A percentile compares a stretch with the other conserved stretches of the same genome.
Conservation (phyloP, 2,797 vertebrate genomes). For the Ctenopoma multispine region DNA sequence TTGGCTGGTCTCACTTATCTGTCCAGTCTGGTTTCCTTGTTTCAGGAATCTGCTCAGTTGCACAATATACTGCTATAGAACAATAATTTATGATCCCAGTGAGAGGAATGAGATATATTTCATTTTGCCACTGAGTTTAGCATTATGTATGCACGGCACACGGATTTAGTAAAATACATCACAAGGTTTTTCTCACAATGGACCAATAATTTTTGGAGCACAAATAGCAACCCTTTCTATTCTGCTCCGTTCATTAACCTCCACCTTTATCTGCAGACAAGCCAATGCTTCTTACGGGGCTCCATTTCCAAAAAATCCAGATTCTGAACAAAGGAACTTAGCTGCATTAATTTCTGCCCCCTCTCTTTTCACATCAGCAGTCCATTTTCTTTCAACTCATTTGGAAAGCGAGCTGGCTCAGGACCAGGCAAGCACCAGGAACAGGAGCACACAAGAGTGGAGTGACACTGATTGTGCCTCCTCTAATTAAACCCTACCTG, state of each 20-base stretch:
- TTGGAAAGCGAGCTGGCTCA: constrained; percentile 70
- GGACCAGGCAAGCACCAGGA: constrained; percentile 71
- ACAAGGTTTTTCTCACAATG: constrained; percentile 28
- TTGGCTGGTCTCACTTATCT: constrained; percentile 79
- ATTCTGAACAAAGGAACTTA: constrained; percentile 62
- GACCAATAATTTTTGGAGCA: constrained; percentile 36
- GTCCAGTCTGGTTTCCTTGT: constrained; percentile 77
- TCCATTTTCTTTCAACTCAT: constrained; percentile 70
- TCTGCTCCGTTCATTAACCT: constrained; percentile 69
- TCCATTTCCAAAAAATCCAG: constrained; percentile 68
- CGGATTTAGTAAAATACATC: constrained; percentile 24
- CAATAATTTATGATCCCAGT: constrained; percentile 51
- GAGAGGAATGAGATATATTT: constrained; percentile 28
- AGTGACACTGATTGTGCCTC: constrained; percentile 90
- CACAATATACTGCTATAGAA: constrained; percentile 64
- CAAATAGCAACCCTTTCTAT: constrained; percentile 52
- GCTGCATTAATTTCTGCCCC: constrained; percentile 59
- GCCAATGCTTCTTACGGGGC: constrained; percentile 48
- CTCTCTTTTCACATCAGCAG: constrained; percentile 66
- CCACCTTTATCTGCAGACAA: constrained; percentile 68
- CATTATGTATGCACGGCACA: neutral
- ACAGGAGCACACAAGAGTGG: constrained; percentile 69
- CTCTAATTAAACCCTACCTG: constrained; percentile 96
- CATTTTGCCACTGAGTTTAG: constrained; percentile 24
- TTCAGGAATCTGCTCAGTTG: constrained; percentile 70